Percentiles rank a stretch among this genome's conserved stretches.
These are phyloP conservation scores for Lobophora halterata DNA, from an alignment of 2,888 invertebrate species.

Conservation along the genomic window DNA sequence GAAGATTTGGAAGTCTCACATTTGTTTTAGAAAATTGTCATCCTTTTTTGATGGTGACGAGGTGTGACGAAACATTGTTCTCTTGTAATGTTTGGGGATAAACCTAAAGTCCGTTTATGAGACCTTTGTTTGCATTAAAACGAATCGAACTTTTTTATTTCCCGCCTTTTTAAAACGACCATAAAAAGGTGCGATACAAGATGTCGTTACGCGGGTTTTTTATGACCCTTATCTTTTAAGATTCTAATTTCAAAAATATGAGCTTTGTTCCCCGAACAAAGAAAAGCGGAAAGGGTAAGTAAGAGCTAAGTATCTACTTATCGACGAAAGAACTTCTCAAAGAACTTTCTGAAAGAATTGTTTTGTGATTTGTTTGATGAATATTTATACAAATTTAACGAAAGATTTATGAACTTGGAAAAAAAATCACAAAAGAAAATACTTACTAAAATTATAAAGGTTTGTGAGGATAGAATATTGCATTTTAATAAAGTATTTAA, in stretches of 20 bases:
- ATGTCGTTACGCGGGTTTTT: slow-evolving; percentile 36
- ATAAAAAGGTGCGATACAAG: slow-evolving; percentile 43
- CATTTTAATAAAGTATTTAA: no score
- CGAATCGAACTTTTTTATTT: slow-evolving; percentile 69
- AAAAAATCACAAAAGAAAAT: background rate
- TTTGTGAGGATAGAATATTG: no score
- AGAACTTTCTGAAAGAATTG: slow-evolving; percentile 48
- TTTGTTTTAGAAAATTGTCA: slow-evolving; percentile 64
- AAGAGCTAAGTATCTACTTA: slow-evolving; percentile 23
- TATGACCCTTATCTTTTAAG: slow-evolving; percentile 28
- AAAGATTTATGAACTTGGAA: background rate
- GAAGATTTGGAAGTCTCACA: slow-evolving; percentile 53
- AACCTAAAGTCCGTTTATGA: slow-evolving; percentile 70
- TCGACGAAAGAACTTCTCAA: slow-evolving; percentile 50
- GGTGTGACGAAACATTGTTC: slow-evolving; percentile 58
- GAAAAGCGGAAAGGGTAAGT: slow-evolving; percentile 14
- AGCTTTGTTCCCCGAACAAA: slow-evolving; percentile 8
- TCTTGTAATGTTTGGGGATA: slow-evolving; percentile 66
- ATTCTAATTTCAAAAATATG: slow-evolving; percentile 31
- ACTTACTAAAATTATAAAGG: no score
- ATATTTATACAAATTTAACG: slow-evolving; percentile 3
- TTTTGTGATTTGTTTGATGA: slow-evolving; percentile 16
- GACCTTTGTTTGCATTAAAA: slow-evolving; percentile 59
- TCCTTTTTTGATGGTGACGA: slow-evolving; percentile 64
- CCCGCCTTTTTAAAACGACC: slow-evolving; percentile 54